Evolutionary conservation across 1,140 invertebrate genomes (phyloP), one percentile per base, ranked within the genome.

Genomic region (Bicyclus anynana): DNA sequence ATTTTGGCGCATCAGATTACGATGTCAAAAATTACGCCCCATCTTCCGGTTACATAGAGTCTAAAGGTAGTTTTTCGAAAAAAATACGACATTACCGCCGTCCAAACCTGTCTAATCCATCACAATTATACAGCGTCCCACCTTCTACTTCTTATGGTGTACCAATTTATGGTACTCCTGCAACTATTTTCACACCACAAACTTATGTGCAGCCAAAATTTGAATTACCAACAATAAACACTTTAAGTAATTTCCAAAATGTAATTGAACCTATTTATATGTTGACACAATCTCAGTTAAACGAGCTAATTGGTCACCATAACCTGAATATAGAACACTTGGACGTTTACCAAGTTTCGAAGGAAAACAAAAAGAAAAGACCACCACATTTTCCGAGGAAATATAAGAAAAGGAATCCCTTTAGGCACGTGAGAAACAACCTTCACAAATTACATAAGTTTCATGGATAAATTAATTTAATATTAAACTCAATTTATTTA

Each of bases 301-400:
- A 80, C 56, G 65, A 74, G 35, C 53, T 86, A 20, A 52, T 86
- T 20, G 76, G 75, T 1, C 73, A 78, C 21, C 72, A 74, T 14
- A 86, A 84, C 62, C 64, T 85, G 18, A 85, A 87, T 54, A 83
- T 84, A 37, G 69, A 80, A 56, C 81, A 85, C 66, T 70, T 83
- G 35, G 80, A 85, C 47, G 68, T 87, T 2, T 83, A 67, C 29
- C 84, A 87, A 42, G 40, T 73, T 16, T 42, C 65, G 50, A 67
- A 71, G 61, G 29, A 61, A 26, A 74, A 69, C 54, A 62, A 59
- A 35, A 38, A 40, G 0, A 59, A 59, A 38, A 65, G 62, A 42
- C 23, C 49, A 0, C 35, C 29, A 16, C 65, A 72, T 44, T 61
- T 54, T 29, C 71, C 65, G 27, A 69, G 65, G 20, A 77, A 75